Evolutionary conservation across 2,797 vertebrate species (phyloP).

Genomic region (Microcaecilia unicolor): DNA sequence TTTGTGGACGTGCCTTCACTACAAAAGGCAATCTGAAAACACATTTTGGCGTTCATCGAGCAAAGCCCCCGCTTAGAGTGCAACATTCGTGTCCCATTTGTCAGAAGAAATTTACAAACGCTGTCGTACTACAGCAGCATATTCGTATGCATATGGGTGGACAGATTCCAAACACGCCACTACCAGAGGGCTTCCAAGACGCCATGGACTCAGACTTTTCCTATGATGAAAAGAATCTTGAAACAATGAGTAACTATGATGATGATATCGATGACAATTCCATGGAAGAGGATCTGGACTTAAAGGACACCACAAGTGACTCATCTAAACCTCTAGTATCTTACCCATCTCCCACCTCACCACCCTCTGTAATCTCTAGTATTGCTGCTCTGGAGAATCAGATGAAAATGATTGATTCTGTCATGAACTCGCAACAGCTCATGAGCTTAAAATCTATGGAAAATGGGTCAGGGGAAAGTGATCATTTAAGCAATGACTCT

Average conservation of each 20-base stretch:
- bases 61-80: conserved; percentile 92
- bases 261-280: conserved; percentile 90
- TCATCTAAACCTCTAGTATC: conserved; percentile 62
- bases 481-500: conserved; percentile 83
- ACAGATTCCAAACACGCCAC: conserved; percentile 90
- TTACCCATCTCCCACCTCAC: conserved; percentile 77
- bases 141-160: conserved; percentile 99
- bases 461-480: conserved; percentile 77
- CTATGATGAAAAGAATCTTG: conserved; percentile 82
- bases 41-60: conserved; percentile 95
- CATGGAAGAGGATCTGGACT: conserved; percentile 80
- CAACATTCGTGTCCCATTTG: conserved; percentile 98
- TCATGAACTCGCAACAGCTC: conserved; percentile 73
- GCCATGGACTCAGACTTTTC: conserved; percentile 81
- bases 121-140: conserved; percentile 94
- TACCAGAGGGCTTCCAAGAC: conserved; percentile 85
- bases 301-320: conserved; percentile 69
- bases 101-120: conserved; percentile 99
- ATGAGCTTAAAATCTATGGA: conserved; percentile 69
- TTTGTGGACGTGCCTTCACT: conserved; percentile 96
- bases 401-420: conserved; percentile 96
- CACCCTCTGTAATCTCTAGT: conserved; percentile 90
- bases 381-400: conserved; percentile 96
- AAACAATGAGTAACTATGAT: conserved; percentile 83
- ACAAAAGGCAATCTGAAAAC: conserved; percentile 99